phyloP scores from a whole-genome alignment of 2,888 invertebrate genomes.

The Platynereis dumerilii region DNA sequence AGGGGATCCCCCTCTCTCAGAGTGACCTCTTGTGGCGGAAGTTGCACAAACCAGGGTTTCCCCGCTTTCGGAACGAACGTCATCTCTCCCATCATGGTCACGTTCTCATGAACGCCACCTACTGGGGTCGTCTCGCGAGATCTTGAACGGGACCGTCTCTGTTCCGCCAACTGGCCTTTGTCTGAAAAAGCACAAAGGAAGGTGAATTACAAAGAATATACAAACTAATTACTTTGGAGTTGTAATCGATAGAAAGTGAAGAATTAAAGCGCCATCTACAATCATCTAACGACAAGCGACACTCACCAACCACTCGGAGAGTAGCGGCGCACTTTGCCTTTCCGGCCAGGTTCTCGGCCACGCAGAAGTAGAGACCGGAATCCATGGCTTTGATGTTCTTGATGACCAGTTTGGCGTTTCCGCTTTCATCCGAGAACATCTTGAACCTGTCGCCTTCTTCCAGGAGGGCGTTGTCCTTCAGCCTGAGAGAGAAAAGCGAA shows the following conservation, averaged over 20 bases:
- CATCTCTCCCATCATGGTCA: constrained; percentile 15
- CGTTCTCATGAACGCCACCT: constrained; percentile 17
- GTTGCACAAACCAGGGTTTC: constrained; percentile 44
- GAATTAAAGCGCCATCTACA: too few relatives aligned
- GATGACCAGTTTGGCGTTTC: constrained; percentile 82
- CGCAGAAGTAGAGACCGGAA: constrained; percentile 86
- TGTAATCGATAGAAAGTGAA: too few relatives aligned
- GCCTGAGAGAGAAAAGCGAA: constrained; percentile 42
- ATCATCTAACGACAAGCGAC: too few relatives aligned
- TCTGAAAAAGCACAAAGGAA: constrained; percentile 19
- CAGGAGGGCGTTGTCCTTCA: constrained; percentile 46
- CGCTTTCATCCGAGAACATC: constrained; percentile 86
- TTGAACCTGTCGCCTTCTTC: constrained; percentile 68
- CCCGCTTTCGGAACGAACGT: constrained; percentile 17
- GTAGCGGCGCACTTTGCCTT: constrained; percentile 65
- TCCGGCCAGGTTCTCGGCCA: constrained; percentile 91
- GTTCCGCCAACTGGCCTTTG: constrained; percentile 21
- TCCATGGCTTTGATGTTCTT: constrained; percentile 81
- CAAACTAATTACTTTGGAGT: too few relatives aligned
- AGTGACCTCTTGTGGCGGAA: constrained; percentile 51
- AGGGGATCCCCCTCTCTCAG: constrained; percentile 56
- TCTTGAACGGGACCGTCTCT: constrained; percentile 2
- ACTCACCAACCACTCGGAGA: constrained; percentile 54
- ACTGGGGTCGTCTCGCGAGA: constrained; percentile 26
- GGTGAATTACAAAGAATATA: too few relatives aligned